phyloP scores from a whole-genome alignment of 2,888 invertebrate species.

The Gortyna flavago region DNA sequence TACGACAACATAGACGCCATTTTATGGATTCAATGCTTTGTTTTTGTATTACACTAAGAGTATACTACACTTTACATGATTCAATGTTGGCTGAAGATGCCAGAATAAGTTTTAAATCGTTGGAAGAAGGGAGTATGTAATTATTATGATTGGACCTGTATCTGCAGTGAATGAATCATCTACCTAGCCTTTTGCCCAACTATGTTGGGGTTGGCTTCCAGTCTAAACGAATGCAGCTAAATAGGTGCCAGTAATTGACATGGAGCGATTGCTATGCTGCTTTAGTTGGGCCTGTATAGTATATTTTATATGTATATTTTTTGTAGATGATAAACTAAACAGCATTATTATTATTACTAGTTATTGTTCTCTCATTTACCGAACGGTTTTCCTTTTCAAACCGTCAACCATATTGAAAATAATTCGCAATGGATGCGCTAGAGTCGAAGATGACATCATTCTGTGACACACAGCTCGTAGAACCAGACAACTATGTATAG shows the following conservation, averaged over 20 bases:
- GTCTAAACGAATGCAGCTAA: neutral
- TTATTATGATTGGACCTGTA: neutral
- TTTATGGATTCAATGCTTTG: constrained; percentile 8
- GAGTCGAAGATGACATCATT: constrained; percentile 58
- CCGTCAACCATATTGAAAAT: constrained; percentile 47
- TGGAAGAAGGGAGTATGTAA: neutral
- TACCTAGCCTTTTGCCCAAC: neutral
- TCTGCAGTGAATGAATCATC: too few relatives aligned
- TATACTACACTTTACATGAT: neutral
- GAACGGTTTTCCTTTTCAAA: constrained; percentile 44
- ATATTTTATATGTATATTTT: neutral
- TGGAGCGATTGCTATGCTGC: neutral
- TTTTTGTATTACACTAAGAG: neutral
- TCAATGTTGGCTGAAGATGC: neutral
- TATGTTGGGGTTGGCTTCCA: neutral
- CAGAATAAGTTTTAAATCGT: neutral
- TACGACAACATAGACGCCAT: constrained; percentile 12
- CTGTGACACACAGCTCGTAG: constrained; percentile 49
- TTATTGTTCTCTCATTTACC: constrained; percentile 22
- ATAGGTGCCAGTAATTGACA: neutral
- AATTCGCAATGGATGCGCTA: constrained; percentile 54
- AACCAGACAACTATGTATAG: constrained; percentile 31
- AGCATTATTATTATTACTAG: constrained; percentile 2
- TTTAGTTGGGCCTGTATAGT: neutral
- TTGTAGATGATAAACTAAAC: neutral